Percentiles rank a stretch among this genome's conserved stretches.
These are phyloP conservation scores for Hetaerina americana DNA, from an alignment of 1,140 invertebrate genomes.

Conservation along the genomic window DNA sequence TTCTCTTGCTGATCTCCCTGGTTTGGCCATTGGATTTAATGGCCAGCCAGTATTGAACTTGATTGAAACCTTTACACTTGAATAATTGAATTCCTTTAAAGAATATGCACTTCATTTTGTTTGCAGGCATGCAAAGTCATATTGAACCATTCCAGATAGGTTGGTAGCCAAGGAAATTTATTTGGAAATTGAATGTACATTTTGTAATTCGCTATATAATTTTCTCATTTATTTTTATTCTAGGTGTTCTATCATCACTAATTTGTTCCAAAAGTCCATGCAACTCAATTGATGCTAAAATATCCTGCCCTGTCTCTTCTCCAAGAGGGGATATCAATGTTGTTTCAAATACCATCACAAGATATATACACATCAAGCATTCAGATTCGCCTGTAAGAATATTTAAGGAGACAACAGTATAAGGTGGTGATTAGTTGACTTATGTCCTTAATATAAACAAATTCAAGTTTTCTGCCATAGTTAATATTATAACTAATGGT, in stretches of 20 bases:
- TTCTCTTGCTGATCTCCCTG: no score
- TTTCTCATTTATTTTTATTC: background rate
- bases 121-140: no score
- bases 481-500: background rate
- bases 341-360: constrained; percentile 26
- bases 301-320: background rate
- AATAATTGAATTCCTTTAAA: no score
- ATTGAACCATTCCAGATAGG: no score
- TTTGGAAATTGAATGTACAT: no score
- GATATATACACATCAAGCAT: constrained; percentile 36
- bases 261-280: background rate
- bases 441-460: background rate
- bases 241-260: background rate
- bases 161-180: no score
- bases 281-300: background rate
- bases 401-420: constrained; percentile 38
- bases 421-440: constrained; percentile 4
- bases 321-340: background rate
- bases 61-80: no score
- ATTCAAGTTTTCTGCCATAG: background rate
- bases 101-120: no score
- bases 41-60: no score
- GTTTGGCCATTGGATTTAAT: no score
- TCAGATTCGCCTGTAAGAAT: constrained; percentile 36
- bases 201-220: background rate